Percentiles rank a stretch among this genome's conserved stretches.
Conservation (phyloP, 2,888 invertebrate species). For the Griposia aprilina region DNA sequence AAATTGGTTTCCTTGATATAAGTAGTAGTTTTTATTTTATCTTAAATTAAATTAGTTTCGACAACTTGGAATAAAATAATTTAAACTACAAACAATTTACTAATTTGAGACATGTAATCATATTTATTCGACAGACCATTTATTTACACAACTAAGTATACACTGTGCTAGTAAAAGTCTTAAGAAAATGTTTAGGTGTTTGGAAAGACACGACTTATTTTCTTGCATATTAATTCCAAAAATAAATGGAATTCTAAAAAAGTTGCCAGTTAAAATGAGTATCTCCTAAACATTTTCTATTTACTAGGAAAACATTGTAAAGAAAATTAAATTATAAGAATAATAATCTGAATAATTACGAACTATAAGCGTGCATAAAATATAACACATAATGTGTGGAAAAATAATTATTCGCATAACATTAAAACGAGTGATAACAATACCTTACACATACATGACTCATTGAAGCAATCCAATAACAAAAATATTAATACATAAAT, state of each 20-base stretch:
- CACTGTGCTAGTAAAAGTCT: neutral
- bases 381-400: conserved; percentile 37
- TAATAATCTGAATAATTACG: conserved; percentile 16
- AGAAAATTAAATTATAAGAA: conserved; percentile 16
- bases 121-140: conserved; percentile 15
- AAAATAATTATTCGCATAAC: conserved; percentile 48
- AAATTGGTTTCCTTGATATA: conserved; percentile 11
- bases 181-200: neutral
- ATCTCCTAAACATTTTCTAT: conserved; percentile 7
- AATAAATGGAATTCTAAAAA: neutral
- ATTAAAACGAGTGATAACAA: conserved; percentile 54
- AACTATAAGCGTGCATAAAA: conserved; percentile 33
- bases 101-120: neutral
- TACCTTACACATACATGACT: conserved; percentile 42
- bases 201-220: neutral
- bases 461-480: conserved; percentile 53
- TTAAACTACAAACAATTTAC: neutral
- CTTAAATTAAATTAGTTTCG: neutral
- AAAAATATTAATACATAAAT: conserved; percentile 45
- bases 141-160: neutral
- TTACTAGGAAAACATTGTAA: neutral
- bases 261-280: neutral
- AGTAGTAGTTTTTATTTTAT: neutral
- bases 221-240: conserved; percentile 1
- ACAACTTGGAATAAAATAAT: conserved; percentile 11